A percentile compares a stretch with the other conserved stretches of the same genome.
These are phyloP conservation scores for Antechinus stuartii DNA, from an alignment of 2,113 vertebrate genomes.

Conservation along the genomic window DNA sequence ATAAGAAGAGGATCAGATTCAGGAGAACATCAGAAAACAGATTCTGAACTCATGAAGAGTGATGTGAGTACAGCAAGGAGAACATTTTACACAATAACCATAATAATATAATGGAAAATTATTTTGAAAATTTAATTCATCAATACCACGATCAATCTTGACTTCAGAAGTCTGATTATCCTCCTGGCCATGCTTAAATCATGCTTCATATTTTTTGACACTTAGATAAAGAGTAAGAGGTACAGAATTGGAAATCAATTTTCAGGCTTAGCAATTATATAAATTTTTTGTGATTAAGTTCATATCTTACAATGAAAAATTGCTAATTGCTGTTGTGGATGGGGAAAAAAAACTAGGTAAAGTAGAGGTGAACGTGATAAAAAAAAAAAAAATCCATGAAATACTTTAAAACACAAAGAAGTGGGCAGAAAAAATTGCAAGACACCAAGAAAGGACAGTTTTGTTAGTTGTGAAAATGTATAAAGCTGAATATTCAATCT, in stretches of 20 bases:
- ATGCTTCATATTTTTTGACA: neutral
- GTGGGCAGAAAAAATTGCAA: neutral
- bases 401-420: neutral
- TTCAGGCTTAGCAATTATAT: neutral
- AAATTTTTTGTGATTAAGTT: neutral
- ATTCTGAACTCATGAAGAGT: neutral
- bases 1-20: neutral
- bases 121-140: neutral
- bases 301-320: neutral
- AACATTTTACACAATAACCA: neutral
- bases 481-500: neutral
- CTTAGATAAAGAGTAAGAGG: neutral
- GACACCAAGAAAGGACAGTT: neutral
- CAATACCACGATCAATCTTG: neutral
- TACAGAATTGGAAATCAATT: neutral
- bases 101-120: neutral
- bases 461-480: neutral
- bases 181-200: neutral
- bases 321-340: neutral
- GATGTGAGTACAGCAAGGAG: neutral
- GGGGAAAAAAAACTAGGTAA: neutral
- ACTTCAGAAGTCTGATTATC: neutral
- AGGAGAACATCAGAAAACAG: neutral
- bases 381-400: neutral
- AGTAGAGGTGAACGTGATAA: neutral